These are phyloP conservation scores for Chionodraco myersi DNA, from an alignment of 2,113 vertebrate species.

Conservation along the genomic window DNA sequence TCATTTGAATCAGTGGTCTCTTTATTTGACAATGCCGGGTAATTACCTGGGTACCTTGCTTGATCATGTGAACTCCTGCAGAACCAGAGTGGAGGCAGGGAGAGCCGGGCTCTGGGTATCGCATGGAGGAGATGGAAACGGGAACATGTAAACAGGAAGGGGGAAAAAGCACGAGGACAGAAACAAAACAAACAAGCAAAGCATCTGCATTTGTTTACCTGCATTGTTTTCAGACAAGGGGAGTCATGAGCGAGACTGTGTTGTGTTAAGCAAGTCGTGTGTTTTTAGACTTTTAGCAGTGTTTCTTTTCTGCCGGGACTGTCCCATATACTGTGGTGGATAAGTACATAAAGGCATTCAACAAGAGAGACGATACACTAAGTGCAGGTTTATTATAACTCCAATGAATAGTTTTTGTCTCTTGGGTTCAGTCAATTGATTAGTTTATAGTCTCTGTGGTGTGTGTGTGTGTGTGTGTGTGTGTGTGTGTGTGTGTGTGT, in stretches of 20 bases:
- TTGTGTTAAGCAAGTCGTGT: slow-evolving; percentile 45
- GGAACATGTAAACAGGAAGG: slow-evolving; percentile 68
- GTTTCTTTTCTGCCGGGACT: slow-evolving; percentile 4
- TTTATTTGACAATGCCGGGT: slow-evolving; percentile 83
- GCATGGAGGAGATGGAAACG: slow-evolving; percentile 57
- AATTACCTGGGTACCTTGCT: slow-evolving; percentile 83
- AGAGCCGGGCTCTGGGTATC: slow-evolving; percentile 15
- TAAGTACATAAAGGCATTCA: slow-evolving; percentile 21
- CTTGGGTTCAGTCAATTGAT: slow-evolving; percentile 55
- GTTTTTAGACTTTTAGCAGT: slow-evolving; percentile 31
- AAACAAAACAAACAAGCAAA: slow-evolving; percentile 73
- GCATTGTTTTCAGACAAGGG: slow-evolving; percentile 55
- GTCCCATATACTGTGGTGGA: slow-evolving; percentile 44
- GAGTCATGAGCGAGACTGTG: slow-evolving; percentile 21
- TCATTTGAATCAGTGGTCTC: slow-evolving; percentile 83
- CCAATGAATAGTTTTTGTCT: slow-evolving; percentile 47
- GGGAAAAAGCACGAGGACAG: slow-evolving; percentile 41
- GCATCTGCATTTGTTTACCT: slow-evolving; percentile 76
- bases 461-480: slow-evolving; percentile 30
- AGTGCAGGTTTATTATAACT: slow-evolving; percentile 51
- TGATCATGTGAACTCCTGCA: slow-evolving; percentile 82
- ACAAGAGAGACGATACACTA: slow-evolving; percentile 17
- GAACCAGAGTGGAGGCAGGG: slow-evolving; percentile 66
- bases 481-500: slow-evolving; percentile 12
- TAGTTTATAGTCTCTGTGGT: slow-evolving; percentile 2